A percentile compares a stretch with the other conserved stretches of the same genome.
phyloP scores from a whole-genome alignment of 2,888 invertebrate species.

The Brenthis daphne region DNA sequence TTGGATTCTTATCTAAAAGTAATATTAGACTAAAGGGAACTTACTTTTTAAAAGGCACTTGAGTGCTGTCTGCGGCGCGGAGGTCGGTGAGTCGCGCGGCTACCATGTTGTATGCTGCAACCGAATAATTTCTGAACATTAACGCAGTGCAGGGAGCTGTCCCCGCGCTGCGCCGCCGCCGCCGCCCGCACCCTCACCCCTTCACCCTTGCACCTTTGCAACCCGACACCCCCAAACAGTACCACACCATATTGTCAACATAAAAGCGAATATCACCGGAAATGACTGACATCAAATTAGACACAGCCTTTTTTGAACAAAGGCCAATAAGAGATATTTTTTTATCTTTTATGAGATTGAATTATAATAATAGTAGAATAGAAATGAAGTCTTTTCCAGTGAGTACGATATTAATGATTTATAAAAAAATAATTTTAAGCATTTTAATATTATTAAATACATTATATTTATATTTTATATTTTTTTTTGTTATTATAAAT shows the following conservation, averaged over 20 bases:
- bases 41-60: slow-evolving; percentile 99
- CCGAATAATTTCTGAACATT: slow-evolving; percentile 86
- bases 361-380: no score
- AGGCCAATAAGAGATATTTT: no score
- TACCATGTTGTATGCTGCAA: slow-evolving; percentile 99
- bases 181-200: slow-evolving; percentile 46
- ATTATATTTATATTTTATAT: no score
- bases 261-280: slow-evolving; percentile 54
- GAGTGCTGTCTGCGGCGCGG: slow-evolving; percentile 96
- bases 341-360: no score
- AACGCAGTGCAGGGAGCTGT: slow-evolving; percentile 65
- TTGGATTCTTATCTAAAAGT: not conserved
- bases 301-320: no score
- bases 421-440: no score
- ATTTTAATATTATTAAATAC: no score
- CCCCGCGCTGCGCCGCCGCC: slow-evolving; percentile 44
- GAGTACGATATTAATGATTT: slow-evolving; percentile 1
- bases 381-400: slow-evolving; percentile 12
- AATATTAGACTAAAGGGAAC: slow-evolving; percentile 61
- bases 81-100: slow-evolving; percentile 97
- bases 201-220: slow-evolving; percentile 42
- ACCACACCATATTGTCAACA: slow-evolving; percentile 80
- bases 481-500: no score
- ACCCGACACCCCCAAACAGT: slow-evolving; percentile 35
- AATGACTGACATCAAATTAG: slow-evolving; percentile 36